Conservation (phyloP, 2,797 vertebrate species). For the Lagocephalus sceleratus region DNA sequence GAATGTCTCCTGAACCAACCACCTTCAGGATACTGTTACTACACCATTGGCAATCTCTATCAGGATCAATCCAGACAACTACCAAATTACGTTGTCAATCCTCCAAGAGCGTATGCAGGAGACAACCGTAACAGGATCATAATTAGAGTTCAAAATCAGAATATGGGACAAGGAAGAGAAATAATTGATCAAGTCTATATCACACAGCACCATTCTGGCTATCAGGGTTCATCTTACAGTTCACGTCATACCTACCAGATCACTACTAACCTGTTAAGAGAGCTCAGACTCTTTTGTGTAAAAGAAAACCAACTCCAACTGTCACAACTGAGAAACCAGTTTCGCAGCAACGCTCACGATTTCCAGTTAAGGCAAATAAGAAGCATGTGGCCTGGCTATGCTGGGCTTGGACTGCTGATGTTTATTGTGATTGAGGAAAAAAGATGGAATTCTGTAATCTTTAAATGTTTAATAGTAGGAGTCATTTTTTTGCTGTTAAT, state of each 20-base stretch:
- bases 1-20: conserved; percentile 37
- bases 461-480: no score
- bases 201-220: conserved; percentile 54
- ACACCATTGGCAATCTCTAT: conserved; percentile 58
- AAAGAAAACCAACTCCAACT: conserved; percentile 25
- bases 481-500: no score
- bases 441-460: no score
- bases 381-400: conserved; percentile 37
- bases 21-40: conserved; percentile 39
- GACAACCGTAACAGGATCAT: conserved; percentile 59
- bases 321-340: conserved; percentile 29
- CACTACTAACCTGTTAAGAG: conserved; percentile 43
- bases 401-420: conserved; percentile 55
- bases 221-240: conserved; percentile 47
- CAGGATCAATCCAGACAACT: conserved; percentile 9
- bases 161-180: neutral
- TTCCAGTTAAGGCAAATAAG: conserved; percentile 7
- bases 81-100: conserved; percentile 38
- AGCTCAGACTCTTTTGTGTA: conserved; percentile 50
- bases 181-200: conserved; percentile 55
- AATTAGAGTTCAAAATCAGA: conserved; percentile 35
- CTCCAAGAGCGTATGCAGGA: neutral
- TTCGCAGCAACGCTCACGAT: conserved; percentile 14
- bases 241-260: conserved; percentile 55
- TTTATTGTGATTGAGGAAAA: conserved; percentile 52